Evolutionary conservation across 2,113 vertebrate species (phyloP).

Genomic region (Bombycilla garrulus): DNA sequence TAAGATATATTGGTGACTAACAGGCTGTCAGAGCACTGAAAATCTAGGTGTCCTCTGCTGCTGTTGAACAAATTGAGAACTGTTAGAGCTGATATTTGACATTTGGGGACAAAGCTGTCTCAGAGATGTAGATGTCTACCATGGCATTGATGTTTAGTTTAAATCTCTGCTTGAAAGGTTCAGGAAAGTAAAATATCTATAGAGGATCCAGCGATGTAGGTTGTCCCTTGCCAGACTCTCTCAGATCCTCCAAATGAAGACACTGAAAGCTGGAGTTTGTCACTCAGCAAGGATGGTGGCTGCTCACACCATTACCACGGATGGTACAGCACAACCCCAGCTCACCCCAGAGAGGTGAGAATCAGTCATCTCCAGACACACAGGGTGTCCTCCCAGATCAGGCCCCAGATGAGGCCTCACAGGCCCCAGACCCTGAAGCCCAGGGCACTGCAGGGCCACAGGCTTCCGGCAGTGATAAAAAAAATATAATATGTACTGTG

Average conservation of each 20-base stretch:
- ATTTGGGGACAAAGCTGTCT: background rate
- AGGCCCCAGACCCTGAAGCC: background rate
- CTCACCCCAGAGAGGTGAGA: background rate
- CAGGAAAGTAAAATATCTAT: background rate
- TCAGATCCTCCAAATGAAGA: background rate
- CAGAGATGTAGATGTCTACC: background rate
- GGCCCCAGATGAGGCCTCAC: accelerated
- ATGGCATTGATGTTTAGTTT: background rate
- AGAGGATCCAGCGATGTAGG: background rate
- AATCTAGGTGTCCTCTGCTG: background rate
- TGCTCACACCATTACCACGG: background rate
- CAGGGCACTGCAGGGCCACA: accelerated
- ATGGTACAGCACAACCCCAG: accelerated
- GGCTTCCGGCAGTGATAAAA: background rate
- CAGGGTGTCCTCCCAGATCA: background rate
- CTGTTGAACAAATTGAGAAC: background rate
- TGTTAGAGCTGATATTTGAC: background rate
- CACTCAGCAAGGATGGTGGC: accelerated
- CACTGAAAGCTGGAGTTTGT: background rate
- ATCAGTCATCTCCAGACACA: background rate
- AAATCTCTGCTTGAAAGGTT: background rate
- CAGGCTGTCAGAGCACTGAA: background rate
- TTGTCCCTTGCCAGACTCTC: background rate
- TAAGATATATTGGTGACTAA: background rate
- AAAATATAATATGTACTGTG: accelerated